Percentiles rank a stretch among this genome's conserved stretches.
Evolutionary conservation across 1,140 invertebrate genomes (phyloP).

Genomic region (Oryctes rhinoceros): DNA sequence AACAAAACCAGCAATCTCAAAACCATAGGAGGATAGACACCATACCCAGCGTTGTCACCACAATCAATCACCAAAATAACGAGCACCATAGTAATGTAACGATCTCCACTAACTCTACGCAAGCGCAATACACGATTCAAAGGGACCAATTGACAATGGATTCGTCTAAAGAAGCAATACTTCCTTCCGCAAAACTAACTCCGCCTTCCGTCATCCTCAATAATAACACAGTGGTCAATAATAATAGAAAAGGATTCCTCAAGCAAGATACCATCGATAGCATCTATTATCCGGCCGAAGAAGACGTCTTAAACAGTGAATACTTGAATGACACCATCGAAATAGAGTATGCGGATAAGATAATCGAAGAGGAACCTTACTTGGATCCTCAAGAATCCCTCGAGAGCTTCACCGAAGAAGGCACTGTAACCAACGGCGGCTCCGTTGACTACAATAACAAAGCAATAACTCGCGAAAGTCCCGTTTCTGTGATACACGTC

Average conservation of each 20-base stretch:
- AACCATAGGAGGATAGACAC: not conserved
- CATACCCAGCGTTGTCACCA: not conserved
- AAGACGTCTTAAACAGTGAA: constrained; percentile 41
- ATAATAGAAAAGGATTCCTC: constrained; percentile 54
- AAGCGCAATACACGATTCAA: constrained; percentile 54
- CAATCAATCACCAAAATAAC: constrained; percentile 19
- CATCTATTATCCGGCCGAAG: constrained; percentile 41
- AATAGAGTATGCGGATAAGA: constrained; percentile 33
- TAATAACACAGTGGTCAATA: constrained; percentile 45
- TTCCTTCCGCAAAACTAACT: constrained; percentile 50
- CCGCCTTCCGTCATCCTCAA: constrained; percentile 58
- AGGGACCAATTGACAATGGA: constrained; percentile 41
- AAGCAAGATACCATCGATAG: constrained; percentile 63
- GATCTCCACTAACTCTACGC: not conserved
- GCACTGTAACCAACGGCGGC: constrained; percentile 41
- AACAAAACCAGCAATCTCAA: constrained; percentile 41
- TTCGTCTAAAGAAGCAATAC: constrained; percentile 57
- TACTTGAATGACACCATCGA: constrained; percentile 6
- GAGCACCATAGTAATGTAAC: not conserved
- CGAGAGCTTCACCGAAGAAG: constrained; percentile 62
- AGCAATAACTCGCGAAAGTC: constrained; percentile 58
- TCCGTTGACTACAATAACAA: constrained; percentile 51
- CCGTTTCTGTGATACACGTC: constrained; percentile 61
- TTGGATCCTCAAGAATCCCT: constrained; percentile 62
- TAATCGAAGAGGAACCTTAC: constrained; percentile 52